Percentiles rank a stretch among this genome's conserved stretches.
Conservation (phyloP, 2,113 vertebrate species). For the Heterochromis multidens region DNA sequence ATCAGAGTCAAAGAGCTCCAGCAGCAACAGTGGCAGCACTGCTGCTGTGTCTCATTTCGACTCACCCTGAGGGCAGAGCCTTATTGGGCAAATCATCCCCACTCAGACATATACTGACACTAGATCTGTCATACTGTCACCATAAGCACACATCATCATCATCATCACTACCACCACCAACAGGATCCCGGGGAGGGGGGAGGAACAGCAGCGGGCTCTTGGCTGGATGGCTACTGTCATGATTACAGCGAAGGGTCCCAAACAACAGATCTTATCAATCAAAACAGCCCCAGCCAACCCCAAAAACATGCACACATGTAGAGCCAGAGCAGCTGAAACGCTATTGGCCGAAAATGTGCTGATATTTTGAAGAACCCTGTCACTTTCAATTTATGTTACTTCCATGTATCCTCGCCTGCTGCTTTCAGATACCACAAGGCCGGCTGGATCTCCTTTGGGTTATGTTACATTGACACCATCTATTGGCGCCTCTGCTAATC, state of each 20-base stretch:
- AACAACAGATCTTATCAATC: conserved; percentile 53
- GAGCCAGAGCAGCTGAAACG: neutral
- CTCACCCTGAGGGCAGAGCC: conserved; percentile 34
- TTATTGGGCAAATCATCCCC: conserved; percentile 18
- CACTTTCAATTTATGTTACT: neutral
- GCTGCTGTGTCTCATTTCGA: conserved; percentile 53
- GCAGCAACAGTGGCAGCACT: conserved; percentile 25
- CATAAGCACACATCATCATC: conserved; percentile 41
- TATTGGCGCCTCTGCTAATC: neutral
- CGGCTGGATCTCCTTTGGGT: neutral
- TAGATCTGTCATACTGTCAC: conserved; percentile 46
- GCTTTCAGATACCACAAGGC: neutral
- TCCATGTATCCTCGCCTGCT: neutral
- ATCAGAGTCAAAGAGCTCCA: neutral
- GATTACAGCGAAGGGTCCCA: neutral
- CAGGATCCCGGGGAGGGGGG: neutral
- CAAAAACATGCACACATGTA: neutral
- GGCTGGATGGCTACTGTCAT: conserved; percentile 23
- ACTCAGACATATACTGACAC: conserved; percentile 18
- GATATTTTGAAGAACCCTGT: conserved; percentile 28
- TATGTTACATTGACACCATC: neutral
- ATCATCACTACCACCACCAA: conserved; percentile 8
- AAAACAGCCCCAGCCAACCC: conserved; percentile 12
- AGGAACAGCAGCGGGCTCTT: neutral
- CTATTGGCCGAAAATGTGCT: conserved; percentile 12